These are phyloP conservation scores for Acronicta psi DNA, from an alignment of 2,888 invertebrate genomes.

Conservation along the genomic window DNA sequence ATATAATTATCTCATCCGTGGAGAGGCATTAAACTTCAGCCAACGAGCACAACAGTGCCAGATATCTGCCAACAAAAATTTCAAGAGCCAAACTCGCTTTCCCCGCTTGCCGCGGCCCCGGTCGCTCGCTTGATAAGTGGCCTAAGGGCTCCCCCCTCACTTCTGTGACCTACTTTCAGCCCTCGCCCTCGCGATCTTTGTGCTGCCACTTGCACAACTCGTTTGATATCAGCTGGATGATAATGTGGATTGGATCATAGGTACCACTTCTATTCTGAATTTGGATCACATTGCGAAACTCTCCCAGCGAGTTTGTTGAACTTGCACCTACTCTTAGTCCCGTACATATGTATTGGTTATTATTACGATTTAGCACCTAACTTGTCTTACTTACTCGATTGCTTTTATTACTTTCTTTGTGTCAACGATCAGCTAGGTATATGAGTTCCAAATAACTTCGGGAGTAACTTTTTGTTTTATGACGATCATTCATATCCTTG, in stretches of 20 bases:
- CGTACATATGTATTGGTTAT: constrained; percentile 28
- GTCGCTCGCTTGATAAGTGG: constrained; percentile 83
- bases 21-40: constrained; percentile 48
- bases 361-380: constrained; percentile 34
- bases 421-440: constrained; percentile 22
- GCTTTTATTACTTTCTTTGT: constrained; percentile 36
- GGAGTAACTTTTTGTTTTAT: constrained; percentile 41
- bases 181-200: constrained; percentile 86
- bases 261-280: constrained; percentile 64
- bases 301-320: constrained; percentile 47
- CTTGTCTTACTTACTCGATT: constrained; percentile 18
- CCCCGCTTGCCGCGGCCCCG: constrained; percentile 74
- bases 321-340: constrained; percentile 25
- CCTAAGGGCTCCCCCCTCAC: constrained; percentile 84
- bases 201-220: constrained; percentile 86
- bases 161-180: constrained; percentile 76
- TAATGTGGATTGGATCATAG: constrained; percentile 72
- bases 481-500: constrained; percentile 23
- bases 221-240: constrained; percentile 85
- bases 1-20: constrained; percentile 52
- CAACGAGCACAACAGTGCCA: constrained; percentile 57
- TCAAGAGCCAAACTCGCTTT: constrained; percentile 83
- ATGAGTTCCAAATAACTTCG: constrained; percentile 32
- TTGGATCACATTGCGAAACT: constrained; percentile 66
- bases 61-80: constrained; percentile 73